phyloP scores from a whole-genome alignment of 2,113 vertebrate genomes.

The Marmota flaviventris region DNA sequence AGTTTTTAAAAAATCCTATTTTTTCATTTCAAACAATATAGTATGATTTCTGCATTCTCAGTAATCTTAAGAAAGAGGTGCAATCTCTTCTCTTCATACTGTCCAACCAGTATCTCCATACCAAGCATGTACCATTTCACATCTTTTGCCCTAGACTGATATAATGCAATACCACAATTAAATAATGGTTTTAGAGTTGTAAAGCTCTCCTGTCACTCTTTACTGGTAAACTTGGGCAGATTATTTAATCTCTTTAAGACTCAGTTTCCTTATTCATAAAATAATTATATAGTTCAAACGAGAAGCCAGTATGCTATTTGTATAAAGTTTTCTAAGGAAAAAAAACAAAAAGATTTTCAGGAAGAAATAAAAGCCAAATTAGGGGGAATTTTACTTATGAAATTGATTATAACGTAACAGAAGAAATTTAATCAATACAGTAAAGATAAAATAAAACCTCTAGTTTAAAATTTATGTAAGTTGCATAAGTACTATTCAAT shows the following conservation, averaged over 20 bases:
- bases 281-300: neutral
- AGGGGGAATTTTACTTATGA: neutral
- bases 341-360: neutral
- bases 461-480: conserved; percentile 29
- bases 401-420: conserved; percentile 2
- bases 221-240: conserved; percentile 39
- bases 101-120: neutral
- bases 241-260: conserved; percentile 58
- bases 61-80: neutral
- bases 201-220: neutral
- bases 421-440: conserved; percentile 54
- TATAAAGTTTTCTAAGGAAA: neutral
- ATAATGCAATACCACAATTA: neutral
- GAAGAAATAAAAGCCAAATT: conserved; percentile 19
- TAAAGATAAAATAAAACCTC: conserved; percentile 50
- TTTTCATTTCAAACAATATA: conserved; percentile 29
- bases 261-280: neutral
- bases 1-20: conserved; percentile 24
- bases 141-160: neutral
- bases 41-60: neutral
- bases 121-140: neutral
- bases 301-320: conserved; percentile 9
- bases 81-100: neutral
- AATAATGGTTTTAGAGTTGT: neutral
- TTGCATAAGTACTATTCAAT: neutral